A percentile compares a stretch with the other conserved stretches of the same genome.
These are phyloP conservation scores for Drosophila setosimentum DNA, from an alignment of 2,888 invertebrate species.

Conservation along the genomic window DNA sequence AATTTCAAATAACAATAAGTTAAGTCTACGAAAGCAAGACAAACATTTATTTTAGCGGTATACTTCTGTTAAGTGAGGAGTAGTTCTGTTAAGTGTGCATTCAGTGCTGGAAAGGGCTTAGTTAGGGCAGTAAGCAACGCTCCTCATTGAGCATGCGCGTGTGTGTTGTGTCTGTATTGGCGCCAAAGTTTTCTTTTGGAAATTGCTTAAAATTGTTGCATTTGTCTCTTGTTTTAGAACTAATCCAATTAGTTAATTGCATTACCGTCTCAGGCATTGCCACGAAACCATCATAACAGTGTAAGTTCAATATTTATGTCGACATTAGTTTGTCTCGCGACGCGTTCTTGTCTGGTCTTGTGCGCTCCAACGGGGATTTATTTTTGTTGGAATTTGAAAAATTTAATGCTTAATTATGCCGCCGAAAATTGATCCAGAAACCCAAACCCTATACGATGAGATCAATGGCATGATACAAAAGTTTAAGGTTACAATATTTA, in stretches of 20 bases:
- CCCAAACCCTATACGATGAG: conserved; percentile 91
- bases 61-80: neutral
- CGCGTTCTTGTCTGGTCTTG: conserved; percentile 47
- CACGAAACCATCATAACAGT: conserved; percentile 65
- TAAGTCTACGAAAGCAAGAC: too few species aligned
- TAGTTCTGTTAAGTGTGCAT: conserved; percentile 13
- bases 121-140: neutral
- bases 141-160: conserved; percentile 32
- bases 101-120: conserved; percentile 2
- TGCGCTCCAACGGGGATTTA: conserved; percentile 30
- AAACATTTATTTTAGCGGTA: neutral
- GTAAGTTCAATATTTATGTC: conserved; percentile 51
- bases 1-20: neutral
- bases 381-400: conserved; percentile 22
- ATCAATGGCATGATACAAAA: conserved; percentile 92
- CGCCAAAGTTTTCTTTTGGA: conserved; percentile 40
- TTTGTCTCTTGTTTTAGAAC: conserved; percentile 35
- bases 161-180: conserved; percentile 8
- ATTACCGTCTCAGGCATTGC: conserved; percentile 59
- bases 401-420: conserved; percentile 87
- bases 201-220: conserved; percentile 33
- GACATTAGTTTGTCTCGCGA: conserved; percentile 64
- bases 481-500: conserved; percentile 88
- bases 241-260: conserved; percentile 83
- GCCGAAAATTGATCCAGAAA: conserved; percentile 93